Conservation (phyloP, 2,888 invertebrate genomes). For the Dendrolimus houi region DNA sequence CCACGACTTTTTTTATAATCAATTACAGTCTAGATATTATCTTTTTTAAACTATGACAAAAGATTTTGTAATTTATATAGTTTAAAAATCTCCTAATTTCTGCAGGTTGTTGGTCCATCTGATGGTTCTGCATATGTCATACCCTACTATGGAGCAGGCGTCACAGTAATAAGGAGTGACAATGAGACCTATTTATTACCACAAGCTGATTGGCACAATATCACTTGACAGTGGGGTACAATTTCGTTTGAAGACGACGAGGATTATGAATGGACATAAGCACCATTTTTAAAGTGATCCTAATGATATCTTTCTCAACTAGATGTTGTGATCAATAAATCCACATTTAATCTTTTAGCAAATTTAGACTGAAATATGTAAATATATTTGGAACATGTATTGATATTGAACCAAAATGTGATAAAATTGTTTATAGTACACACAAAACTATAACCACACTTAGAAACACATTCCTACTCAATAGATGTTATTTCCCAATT, state of each 20-base stretch:
- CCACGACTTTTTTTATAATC: no score
- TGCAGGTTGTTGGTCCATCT: constrained; percentile 89
- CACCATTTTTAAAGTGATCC: constrained; percentile 1
- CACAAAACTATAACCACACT: no score
- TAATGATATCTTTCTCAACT: neutral
- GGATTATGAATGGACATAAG: constrained; percentile 69
- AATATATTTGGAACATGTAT: no score
- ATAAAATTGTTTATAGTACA: no score
- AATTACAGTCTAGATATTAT: no score
- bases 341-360: no score
- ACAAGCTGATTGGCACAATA: constrained; percentile 85
- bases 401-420: no score
- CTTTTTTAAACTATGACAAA: no score
- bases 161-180: constrained; percentile 86
- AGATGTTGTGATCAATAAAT: no score
- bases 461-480: no score
- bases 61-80: neutral
- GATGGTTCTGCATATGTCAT: constrained; percentile 97
- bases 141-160: constrained; percentile 93
- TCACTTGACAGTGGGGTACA: constrained; percentile 72
- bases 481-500: no score
- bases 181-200: constrained; percentile 90
- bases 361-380: no score
- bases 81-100: constrained; percentile 7
- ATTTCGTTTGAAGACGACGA: constrained; percentile 65